Evolutionary conservation across 2,888 invertebrate genomes (phyloP).

Genomic region (Athalia rosae): DNA sequence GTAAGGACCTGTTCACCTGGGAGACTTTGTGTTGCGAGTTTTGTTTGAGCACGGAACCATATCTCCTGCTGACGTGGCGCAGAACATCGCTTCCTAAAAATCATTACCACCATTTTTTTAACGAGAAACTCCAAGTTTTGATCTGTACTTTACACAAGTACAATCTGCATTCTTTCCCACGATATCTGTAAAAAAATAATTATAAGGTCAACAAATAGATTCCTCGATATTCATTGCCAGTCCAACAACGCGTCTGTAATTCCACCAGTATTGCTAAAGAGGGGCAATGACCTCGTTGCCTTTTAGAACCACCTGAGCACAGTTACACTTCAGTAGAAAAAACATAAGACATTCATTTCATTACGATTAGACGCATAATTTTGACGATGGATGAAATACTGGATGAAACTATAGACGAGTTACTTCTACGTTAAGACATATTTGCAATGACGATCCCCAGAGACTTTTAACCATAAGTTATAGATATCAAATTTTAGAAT

Average conservation of each 20-base stretch:
- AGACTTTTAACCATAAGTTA: no score
- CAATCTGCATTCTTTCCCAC: background rate
- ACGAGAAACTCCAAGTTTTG: no score
- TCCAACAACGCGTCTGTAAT: background rate
- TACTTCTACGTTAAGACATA: no score
- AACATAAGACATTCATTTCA: conserved; percentile 30
- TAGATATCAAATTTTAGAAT: background rate
- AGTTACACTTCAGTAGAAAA: conserved; percentile 7
- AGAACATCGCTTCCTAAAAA: background rate
- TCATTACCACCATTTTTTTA: background rate
- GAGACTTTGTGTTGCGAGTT: background rate
- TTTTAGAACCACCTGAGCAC: conserved; percentile 1
- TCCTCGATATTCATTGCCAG: background rate
- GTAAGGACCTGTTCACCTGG: background rate
- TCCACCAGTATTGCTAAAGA: background rate
- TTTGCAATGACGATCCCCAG: no score
- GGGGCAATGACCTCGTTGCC: conserved; percentile 26
- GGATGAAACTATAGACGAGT: background rate
- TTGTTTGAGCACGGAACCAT: conserved; percentile 24
- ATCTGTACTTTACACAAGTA: background rate
- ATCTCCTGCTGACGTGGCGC: conserved; percentile 31
- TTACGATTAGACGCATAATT: conserved; percentile 5
- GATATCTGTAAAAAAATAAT: background rate
- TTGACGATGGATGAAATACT: background rate
- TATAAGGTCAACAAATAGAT: background rate